These are phyloP conservation scores for Sturnus vulgaris DNA, from an alignment of 2,113 vertebrate genomes.

Conservation along the genomic window DNA sequence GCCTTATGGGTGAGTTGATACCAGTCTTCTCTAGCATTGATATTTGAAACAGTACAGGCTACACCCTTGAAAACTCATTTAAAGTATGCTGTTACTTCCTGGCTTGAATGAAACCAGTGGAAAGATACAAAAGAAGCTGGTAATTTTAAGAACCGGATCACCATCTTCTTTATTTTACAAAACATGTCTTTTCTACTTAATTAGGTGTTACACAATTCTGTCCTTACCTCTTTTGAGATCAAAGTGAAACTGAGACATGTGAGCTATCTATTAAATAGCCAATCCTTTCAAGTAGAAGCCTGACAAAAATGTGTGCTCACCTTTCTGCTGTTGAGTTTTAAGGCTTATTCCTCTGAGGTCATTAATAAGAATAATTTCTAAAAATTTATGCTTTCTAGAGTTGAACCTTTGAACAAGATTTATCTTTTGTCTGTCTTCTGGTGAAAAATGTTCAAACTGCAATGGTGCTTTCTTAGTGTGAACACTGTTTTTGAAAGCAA, in stretches of 20 bases:
- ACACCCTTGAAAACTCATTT: not conserved
- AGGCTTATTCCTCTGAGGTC: not conserved
- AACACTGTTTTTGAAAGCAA: not conserved
- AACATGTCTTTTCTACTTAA: not conserved
- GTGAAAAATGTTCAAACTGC: not conserved
- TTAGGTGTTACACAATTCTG: not conserved
- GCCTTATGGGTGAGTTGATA: conserved; percentile 89
- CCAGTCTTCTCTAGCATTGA: not conserved
- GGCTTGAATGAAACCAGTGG: not conserved
- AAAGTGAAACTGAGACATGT: not conserved
- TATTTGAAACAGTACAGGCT: not conserved
- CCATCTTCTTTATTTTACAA: not conserved
- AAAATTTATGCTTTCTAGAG: not conserved
- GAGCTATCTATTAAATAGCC: not conserved
- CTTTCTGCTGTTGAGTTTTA: not conserved
- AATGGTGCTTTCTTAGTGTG: not conserved
- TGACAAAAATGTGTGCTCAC: not conserved
- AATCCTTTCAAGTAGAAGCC: not conserved
- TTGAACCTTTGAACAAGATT: not conserved
- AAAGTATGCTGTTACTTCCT: not conserved
- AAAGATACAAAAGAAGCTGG: not conserved
- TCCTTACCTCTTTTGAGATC: not conserved
- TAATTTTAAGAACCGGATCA: not conserved
- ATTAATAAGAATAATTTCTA: not conserved
- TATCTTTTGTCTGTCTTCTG: not conserved